phyloP scores from a whole-genome alignment of 64 coral and sea anemone species.

The Stichodactyla helianthus region DNA sequence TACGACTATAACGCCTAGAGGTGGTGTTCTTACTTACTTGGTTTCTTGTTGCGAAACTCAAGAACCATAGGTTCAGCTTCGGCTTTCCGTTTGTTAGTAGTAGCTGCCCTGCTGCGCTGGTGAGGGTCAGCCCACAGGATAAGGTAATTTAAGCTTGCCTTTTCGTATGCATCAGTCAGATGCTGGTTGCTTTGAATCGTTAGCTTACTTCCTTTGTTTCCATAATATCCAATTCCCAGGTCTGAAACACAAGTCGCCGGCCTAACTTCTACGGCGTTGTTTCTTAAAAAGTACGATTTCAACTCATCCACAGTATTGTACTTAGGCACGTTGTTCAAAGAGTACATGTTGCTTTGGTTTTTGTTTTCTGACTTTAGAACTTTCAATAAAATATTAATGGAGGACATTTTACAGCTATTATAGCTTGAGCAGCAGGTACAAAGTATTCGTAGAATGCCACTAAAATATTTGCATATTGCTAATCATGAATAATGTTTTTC shows the following conservation, averaged over 20 bases:
- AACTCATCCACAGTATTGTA: background rate
- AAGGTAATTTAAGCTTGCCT: background rate
- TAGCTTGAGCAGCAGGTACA: no score
- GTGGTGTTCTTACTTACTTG: background rate
- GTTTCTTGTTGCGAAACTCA: background rate
- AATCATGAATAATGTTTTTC: no score
- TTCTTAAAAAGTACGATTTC: background rate
- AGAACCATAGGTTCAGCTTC: background rate
- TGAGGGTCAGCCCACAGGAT: background rate
- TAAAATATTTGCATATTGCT: no score
- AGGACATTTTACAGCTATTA: no score
- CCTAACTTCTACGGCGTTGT: background rate
- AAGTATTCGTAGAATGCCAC: no score
- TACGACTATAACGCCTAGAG: background rate
- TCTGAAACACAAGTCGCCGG: background rate
- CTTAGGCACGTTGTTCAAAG: background rate
- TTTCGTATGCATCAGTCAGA: background rate
- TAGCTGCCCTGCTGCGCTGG: background rate
- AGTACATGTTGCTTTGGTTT: background rate
- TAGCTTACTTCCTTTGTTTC: background rate
- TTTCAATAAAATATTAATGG: background rate
- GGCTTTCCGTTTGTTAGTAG: background rate
- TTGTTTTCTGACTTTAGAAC: background rate
- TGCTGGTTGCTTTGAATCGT: background rate
- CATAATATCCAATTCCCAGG: background rate